A percentile compares a stretch with the other conserved stretches of the same genome.
Evolutionary conservation across 1,140 invertebrate species (phyloP).

Genomic region (Trypoxylus dichotomus): DNA sequence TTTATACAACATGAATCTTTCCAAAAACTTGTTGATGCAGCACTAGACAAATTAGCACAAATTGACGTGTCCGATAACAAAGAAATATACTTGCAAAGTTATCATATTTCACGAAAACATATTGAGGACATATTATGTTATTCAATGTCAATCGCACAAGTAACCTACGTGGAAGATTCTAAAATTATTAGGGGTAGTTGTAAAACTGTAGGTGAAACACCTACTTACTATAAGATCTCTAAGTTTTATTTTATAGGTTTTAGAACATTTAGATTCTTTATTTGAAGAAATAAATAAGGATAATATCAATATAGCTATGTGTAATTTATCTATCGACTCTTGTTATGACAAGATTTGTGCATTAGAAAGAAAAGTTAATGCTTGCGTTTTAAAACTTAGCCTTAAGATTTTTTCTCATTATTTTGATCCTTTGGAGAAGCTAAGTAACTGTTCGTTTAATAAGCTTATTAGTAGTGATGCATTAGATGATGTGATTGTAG

Average conservation of each 20-base stretch:
- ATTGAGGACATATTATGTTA: conserved; percentile 47
- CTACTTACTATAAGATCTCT: background rate
- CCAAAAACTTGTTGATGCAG: conserved; percentile 45
- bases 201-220: conserved; percentile 34
- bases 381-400: conserved; percentile 43
- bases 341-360: conserved; percentile 44
- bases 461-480: conserved; percentile 31
- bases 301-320: conserved; percentile 37
- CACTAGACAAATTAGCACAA: conserved; percentile 41
- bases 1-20: conserved; percentile 32
- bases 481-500: conserved; percentile 54
- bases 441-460: conserved; percentile 40
- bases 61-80: conserved; percentile 38
- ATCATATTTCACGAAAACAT: conserved; percentile 32
- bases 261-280: conserved; percentile 38
- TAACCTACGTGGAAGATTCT: conserved; percentile 43
- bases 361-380: conserved; percentile 47
- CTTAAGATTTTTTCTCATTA: conserved; percentile 45
- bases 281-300: conserved; percentile 38
- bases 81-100: conserved; percentile 27
- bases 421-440: conserved; percentile 37
- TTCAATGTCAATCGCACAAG: conserved; percentile 49
- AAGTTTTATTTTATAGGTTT: conserved; percentile 39
- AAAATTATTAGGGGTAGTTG: conserved; percentile 45
- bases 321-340: conserved; percentile 43